Percentiles rank a stretch among this genome's conserved stretches.
Conservation (phyloP, 1,140 invertebrate species). For the Drosophila ogumai region DNA sequence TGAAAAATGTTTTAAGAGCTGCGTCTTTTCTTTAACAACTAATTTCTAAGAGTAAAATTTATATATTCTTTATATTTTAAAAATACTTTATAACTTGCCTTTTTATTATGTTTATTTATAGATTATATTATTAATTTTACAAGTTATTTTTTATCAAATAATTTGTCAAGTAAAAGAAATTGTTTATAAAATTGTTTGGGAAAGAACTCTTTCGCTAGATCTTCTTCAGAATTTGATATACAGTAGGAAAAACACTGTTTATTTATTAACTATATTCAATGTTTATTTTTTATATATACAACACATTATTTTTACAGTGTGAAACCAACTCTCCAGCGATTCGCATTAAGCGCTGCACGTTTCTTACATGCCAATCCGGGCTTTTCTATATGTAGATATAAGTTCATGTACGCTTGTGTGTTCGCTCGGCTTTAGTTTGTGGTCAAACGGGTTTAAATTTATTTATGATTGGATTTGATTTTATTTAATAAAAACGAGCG, state of each 20-base stretch:
- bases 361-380: constrained; percentile 75
- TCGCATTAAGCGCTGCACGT: constrained; percentile 74
- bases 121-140: neutral
- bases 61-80: no score
- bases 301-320: neutral
- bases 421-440: constrained; percentile 52
- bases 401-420: constrained; percentile 35
- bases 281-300: no score
- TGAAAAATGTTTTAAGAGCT: no score
- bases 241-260: no score
- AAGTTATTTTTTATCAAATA: neutral
- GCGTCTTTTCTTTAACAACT: neutral
- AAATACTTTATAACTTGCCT: neutral
- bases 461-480: constrained; percentile 84
- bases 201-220: no score
- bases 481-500: constrained; percentile 73
- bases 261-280: no score
- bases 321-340: constrained; percentile 20
- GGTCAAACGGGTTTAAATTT: constrained; percentile 81
- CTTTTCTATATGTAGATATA: constrained; percentile 68
- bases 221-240: no score
- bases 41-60: neutral
- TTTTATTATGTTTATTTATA: neutral
- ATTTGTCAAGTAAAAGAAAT: no score
- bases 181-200: no score